A percentile compares a stretch with the other conserved stretches of the same genome.
phyloP scores from a whole-genome alignment of 2,797 vertebrate genomes.

The Anabacerthia variegaticeps region DNA sequence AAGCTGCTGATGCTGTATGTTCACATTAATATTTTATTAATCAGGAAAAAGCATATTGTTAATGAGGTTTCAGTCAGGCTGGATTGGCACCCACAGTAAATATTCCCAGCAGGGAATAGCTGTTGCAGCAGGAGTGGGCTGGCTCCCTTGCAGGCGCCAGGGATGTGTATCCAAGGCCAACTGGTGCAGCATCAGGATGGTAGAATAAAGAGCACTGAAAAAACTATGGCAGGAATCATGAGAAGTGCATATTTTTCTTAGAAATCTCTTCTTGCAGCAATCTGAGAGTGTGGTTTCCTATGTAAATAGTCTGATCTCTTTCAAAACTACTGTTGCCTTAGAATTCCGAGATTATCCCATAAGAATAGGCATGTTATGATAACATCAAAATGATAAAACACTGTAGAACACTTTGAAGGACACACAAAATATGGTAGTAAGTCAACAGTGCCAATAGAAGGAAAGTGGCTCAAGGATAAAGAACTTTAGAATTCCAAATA shows the following conservation, averaged over 20 bases:
- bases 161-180: not conserved
- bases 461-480: not conserved
- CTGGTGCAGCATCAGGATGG: not conserved
- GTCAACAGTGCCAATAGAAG: not conserved
- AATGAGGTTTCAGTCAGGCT: not conserved
- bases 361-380: not conserved
- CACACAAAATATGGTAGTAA: not conserved
- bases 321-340: not conserved
- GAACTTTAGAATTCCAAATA: not conserved
- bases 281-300: not conserved
- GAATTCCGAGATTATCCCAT: not conserved
- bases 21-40: not conserved
- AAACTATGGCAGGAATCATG: not conserved
- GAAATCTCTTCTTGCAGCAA: not conserved
- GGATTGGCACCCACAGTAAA: not conserved
- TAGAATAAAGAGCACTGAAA: not conserved
- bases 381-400: not conserved
- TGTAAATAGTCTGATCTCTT: not conserved
- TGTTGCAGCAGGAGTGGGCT: not conserved
- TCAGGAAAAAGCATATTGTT: not conserved
- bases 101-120: not conserved
- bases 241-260: not conserved
- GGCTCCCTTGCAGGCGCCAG: not conserved
- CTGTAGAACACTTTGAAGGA: not conserved
- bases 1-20: not conserved